Evolutionary conservation across 2,888 invertebrate genomes (phyloP).

Genomic region (Microdon myrmicae): DNA sequence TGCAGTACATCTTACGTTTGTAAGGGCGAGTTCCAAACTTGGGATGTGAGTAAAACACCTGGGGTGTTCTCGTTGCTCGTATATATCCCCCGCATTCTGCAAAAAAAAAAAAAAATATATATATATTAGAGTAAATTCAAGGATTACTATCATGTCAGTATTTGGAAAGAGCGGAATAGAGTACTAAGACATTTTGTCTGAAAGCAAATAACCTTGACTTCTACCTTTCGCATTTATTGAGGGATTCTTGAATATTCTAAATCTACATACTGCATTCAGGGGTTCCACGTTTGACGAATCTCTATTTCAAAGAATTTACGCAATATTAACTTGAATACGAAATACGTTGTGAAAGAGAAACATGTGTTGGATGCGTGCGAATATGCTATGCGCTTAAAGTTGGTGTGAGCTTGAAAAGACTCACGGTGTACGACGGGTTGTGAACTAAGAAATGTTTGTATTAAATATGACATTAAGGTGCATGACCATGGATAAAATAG

Average conservation of each 20-base stretch:
- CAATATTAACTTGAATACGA: slow-evolving; percentile 44
- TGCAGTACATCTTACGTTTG: slow-evolving; percentile 88
- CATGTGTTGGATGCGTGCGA: too few species aligned
- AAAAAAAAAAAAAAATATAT: slow-evolving; percentile 50
- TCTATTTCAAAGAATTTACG: slow-evolving; percentile 33
- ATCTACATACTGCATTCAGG: slow-evolving; percentile 10
- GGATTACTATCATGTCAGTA: slow-evolving; percentile 7
- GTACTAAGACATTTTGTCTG: not conserved
- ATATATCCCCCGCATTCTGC: slow-evolving; percentile 94
- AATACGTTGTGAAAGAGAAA: too few species aligned
- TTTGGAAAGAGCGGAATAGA: not conserved
- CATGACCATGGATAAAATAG: slow-evolving; percentile 16
- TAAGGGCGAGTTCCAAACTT: slow-evolving; percentile 91
- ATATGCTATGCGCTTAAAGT: too few species aligned
- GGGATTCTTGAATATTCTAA: too few species aligned
- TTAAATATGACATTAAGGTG: too few species aligned
- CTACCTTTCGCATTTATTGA: slow-evolving; percentile 24
- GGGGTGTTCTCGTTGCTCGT: slow-evolving; percentile 79
- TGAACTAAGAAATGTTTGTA: too few species aligned
- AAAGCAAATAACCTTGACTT: slow-evolving; percentile 42
- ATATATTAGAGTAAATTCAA: slow-evolving; percentile 15
- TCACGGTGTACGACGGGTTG: too few species aligned
- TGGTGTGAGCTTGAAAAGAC: too few species aligned
- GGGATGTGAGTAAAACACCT: slow-evolving; percentile 93
- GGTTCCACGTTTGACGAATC: slow-evolving; percentile 40